Conservation (phyloP, 1,140 invertebrate species). For the Drosophila sproati region DNA sequence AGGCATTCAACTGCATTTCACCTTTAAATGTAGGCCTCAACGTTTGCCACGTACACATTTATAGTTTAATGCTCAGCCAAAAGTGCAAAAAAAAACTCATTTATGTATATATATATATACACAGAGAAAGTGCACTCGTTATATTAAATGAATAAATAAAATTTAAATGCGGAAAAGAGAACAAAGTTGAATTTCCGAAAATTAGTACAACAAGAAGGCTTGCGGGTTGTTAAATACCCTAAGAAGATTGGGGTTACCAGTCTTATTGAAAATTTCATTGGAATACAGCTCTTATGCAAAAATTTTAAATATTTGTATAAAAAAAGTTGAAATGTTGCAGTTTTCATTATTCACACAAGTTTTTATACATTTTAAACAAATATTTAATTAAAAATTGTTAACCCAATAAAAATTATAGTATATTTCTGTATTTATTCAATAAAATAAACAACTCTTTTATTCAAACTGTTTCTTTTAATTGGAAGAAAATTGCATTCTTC, state of each 20-base stretch:
- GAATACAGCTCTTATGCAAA: too few species aligned
- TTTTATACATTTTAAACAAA: too few species aligned
- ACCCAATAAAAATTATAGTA: too few species aligned
- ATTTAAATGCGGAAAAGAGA: neutral
- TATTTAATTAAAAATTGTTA: too few species aligned
- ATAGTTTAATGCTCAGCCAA: constrained; percentile 71
- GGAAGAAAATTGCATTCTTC: too few species aligned
- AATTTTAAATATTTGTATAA: neutral
- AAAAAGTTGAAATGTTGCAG: neutral
- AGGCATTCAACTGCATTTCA: constrained; percentile 15
- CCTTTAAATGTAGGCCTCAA: constrained; percentile 28
- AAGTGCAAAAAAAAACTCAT: constrained; percentile 45
- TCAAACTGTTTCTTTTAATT: too few species aligned
- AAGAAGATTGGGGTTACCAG: too few species aligned
- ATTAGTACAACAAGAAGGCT: neutral
- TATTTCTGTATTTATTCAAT: too few species aligned
- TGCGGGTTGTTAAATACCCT: neutral
- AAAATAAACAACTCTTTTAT: too few species aligned
- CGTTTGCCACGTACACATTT: constrained; percentile 2
- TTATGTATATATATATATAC: neutral
- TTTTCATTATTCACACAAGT: too few species aligned
- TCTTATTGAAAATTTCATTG: too few species aligned
- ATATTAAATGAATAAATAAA: constrained; percentile 53
- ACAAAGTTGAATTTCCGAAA: constrained; percentile 17
- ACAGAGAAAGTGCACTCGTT: constrained; percentile 43